Evolutionary conservation across 2,113 vertebrate genomes (phyloP), one percentile per base, ranked within the genome.

Genomic region (Aix galericulata): DNA sequence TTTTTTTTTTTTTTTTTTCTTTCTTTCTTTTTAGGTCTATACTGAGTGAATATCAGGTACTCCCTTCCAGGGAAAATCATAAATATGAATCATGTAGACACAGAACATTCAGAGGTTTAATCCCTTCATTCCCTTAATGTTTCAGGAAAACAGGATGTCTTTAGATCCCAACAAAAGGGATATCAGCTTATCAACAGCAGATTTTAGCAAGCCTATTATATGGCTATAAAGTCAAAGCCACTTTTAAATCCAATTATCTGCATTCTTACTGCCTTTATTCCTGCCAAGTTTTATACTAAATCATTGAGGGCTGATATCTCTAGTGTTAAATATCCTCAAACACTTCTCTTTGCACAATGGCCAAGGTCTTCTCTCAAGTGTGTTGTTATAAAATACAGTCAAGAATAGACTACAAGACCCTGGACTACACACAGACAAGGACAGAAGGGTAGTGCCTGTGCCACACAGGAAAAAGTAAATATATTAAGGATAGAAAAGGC

Each of bases 161-260:
- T 95, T 81, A 93, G 77, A 90, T 95, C 26, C 13, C 63, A 93
- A 91, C 32, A 89, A 88, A 95, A 94, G 77, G 34, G 75, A 71
- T 94, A 94, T 87, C 69, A 66, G 31, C 36, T 82, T 90, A 97
- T 94, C 66, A 72, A 83, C 44, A 88, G 40, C 58, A 89, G 87
- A 90, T 93, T 93, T 80, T 56, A 81, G 38, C 46, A 59, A 55
- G 22, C 66, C n/a, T 76, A 74, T 71, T 91, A 92, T 77, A 91
- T 52, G 59, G 20, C 46, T 95, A n/a, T 89, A 78, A 82, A 96
- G 38, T 77, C 88, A 97, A 95, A 96, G 26, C 62, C 67, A 93
- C 82, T 94, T 96, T 96, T 92, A 85, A 46, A 97, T 95, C 42
- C 55, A 96, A 92, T 96, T 96, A 96, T 95, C 79, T 95, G 17